Base-by-base conservation (phyloP, 92 coral and sea anemone species). In the Porites cylindrica region DNA sequence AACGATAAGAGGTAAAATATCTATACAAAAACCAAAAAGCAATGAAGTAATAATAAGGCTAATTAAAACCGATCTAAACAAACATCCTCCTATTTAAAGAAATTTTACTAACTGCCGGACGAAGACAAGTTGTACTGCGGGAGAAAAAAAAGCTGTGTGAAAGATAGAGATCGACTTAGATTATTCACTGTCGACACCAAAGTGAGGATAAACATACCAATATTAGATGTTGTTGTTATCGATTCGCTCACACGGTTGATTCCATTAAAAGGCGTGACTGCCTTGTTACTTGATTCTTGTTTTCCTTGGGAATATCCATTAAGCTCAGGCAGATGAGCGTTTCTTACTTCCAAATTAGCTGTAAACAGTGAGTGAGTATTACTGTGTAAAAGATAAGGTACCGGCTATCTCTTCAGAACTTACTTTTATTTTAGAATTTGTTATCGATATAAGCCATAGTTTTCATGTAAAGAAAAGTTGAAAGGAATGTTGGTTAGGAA, bases 291-390 rank as follows among this genome's bases (percentile, higher is more conserved):
- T 0, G 73, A 74, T 9, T 51, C 80, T 17, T 83, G 80, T 83
- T 83, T 74, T 3, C 63, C 24, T 83, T 83, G 52, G 17, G 51
- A 26, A 52, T 74, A 83, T 73, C 87, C 87, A 83, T 83, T 83
- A 43, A 76, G 19, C 60, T 66, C 76, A 3, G 87, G 87, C 24
- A 83, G 80, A 53, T 83, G 50, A 66, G 80, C 63, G 19, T 83
- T 83, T 74, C 73, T 83, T 51, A 73, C 14, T 72, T 73, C 80
- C 63, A 83, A 73, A 51, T 83, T 74, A 74, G 80, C 87, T 83
- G 87, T 73, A 66, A 21, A 79, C 32, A 65, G 32, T 63, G 58
- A 71, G 70, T 20, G 58, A 71, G 70, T 20, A 52, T 56, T 47
- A 56, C 77, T n/a, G n/a, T 29, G 68, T 77, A 54, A 81, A 7